Evolutionary conservation across 2,113 vertebrate species (phyloP), one percentile per base, ranked within the genome.

Genomic region (Cinclus mexicanus): DNA sequence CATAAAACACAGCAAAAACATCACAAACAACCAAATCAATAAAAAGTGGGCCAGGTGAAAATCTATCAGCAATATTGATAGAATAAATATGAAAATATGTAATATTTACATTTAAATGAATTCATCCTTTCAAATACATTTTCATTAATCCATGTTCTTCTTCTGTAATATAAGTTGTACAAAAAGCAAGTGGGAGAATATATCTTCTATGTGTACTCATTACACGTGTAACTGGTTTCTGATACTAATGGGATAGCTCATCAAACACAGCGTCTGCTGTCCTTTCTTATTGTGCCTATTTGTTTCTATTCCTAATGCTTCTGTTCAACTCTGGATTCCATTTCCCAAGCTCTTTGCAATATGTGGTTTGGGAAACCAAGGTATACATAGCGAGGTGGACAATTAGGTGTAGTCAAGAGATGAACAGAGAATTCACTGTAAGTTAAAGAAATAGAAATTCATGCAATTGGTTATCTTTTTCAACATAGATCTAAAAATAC

Each of bases 291-390:
- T 57, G 7, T 15, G 20, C 1, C 4, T 47, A 21, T 37, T 76
- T 72, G 5, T 41, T 80, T 87, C 16, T 65, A 16, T 78, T 87
- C 79, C 13, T 67, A 65, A 47, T 22, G 8, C 19, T 42, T 61
- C n/a, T 63, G 2, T 20, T 56, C 24, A 89, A 53, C 2, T 80
- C 18, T 56, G 46, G 6, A 37, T 74, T 74, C 14, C 3, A 9
- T 83, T 86, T 89, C 21, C 14, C 2, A 26, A 75, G 1, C 9
- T 67, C 8, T 72, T 77, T 70, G 44, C 4, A 50, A 8, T n/a
- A 42, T 7, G 5, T 76, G 3, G 4, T 41, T 69, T 1, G 0
- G 14, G 6, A 44, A 61, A 70, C 2, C 4, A 39, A 69, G 21
- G 18, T 20, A 37, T 37, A 24, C 47, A 29, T 12, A 14, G 18